These are phyloP conservation scores for Istiophorus platypterus DNA, from an alignment of 2,113 vertebrate species.

Conservation along the genomic window DNA sequence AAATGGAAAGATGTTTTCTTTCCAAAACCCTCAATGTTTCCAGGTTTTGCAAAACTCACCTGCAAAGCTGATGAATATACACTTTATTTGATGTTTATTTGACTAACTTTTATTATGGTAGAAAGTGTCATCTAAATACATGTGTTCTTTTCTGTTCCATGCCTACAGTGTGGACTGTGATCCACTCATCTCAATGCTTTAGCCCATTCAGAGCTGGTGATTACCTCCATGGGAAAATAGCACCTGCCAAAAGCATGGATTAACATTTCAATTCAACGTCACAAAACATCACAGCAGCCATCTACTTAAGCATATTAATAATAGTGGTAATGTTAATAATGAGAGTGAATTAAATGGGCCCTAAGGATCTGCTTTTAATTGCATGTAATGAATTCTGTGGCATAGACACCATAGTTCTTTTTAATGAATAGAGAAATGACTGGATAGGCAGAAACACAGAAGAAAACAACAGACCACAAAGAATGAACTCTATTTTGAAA, in stretches of 20 bases:
- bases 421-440: constrained; percentile 77
- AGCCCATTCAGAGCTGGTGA: not conserved
- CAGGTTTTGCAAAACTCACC: not conserved
- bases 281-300: constrained; percentile 39
- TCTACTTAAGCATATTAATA: constrained; percentile 76
- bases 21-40: not conserved
- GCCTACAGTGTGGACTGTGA: constrained; percentile 19
- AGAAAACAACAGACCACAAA: constrained; percentile 81
- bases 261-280: constrained; percentile 56
- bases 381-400: constrained; percentile 77
- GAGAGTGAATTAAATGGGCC: constrained; percentile 77
- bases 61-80: not conserved
- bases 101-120: not conserved
- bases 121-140: not conserved
- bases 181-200: constrained; percentile 18
- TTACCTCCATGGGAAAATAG: constrained; percentile 31
- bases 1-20: too few relatives aligned
- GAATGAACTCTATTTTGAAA: constrained; percentile 78
- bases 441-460: constrained; percentile 54
- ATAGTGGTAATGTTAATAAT: constrained; percentile 81
- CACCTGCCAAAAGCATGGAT: constrained; percentile 45
- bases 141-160: not conserved
- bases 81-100: not conserved
- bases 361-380: constrained; percentile 77
- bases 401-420: constrained; percentile 73